A percentile compares a stretch with the other conserved stretches of the same genome.
Evolutionary conservation across 2,888 invertebrate species (phyloP).

Genomic region (Fragum whitleyi): DNA sequence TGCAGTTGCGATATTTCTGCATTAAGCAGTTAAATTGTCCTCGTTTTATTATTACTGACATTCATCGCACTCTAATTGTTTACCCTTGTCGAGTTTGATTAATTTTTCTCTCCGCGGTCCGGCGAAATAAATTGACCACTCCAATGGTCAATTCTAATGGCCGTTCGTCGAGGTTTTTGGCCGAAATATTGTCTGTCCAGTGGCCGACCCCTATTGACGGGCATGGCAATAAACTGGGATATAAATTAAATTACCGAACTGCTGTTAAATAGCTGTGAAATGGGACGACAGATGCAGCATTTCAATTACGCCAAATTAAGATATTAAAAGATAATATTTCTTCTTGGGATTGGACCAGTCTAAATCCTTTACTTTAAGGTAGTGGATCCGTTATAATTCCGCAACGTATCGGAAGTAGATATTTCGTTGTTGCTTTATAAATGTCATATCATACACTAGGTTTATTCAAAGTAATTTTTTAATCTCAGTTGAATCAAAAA

Average conservation of each 20-base stretch:
- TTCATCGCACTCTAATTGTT: conserved; percentile 32
- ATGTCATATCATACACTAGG: no score
- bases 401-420: no score
- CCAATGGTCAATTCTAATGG: conserved; percentile 5
- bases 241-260: conserved; percentile 52
- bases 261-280: conserved; percentile 34
- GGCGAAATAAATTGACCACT: conserved; percentile 34
- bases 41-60: conserved; percentile 31
- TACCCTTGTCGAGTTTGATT: conserved; percentile 25
- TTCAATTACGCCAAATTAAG: conserved; percentile 47
- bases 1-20: no score
- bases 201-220: not conserved
- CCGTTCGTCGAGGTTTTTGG: not conserved
- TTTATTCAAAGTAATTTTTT: no score
- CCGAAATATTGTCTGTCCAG: not conserved
- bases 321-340: conserved; percentile 31
- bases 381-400: no score
- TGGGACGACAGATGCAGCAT: conserved; percentile 44
- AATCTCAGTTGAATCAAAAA: no score
- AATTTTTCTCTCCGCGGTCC: conserved; percentile 16
- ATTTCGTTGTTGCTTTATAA: no score
- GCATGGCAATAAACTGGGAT: conserved; percentile 45
- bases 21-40: not conserved
- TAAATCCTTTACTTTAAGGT: not conserved
- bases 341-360: not conserved